Evolutionary conservation across 2,113 vertebrate genomes (phyloP).

Genomic region (Syngnathus scovelli): DNA sequence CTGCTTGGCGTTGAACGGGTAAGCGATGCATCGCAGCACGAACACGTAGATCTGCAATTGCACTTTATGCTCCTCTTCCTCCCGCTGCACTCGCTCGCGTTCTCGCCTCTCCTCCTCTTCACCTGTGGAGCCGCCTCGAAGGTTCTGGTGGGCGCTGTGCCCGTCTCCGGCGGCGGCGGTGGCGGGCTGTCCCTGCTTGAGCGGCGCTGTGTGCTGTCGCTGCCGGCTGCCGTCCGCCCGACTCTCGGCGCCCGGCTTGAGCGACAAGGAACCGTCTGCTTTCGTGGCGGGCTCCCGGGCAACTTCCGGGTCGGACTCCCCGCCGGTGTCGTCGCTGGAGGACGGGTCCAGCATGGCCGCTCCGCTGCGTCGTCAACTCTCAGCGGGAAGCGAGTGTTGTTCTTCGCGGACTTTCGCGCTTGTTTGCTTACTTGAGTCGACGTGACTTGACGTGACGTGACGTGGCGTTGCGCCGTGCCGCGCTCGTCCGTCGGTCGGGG

Average conservation of each 20-base stretch:
- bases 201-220: slow-evolving; percentile 25
- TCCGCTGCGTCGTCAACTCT: slow-evolving; percentile 1
- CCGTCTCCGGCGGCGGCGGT: slow-evolving; percentile 32
- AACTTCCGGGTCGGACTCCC: slow-evolving; percentile 79
- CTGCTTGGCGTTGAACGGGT: slow-evolving; percentile 89
- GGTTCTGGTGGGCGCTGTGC: slow-evolving; percentile 24
- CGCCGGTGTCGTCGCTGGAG: slow-evolving; percentile 91
- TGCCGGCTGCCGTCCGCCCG: slow-evolving; percentile 49
- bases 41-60: slow-evolving; percentile 90
- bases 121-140: slow-evolving; percentile 22
- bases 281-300: slow-evolving; percentile 61
- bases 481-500: background rate
- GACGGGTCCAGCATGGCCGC: slow-evolving; percentile 88
- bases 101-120: slow-evolving; percentile 69
- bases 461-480: too few species aligned
- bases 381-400: background rate
- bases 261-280: slow-evolving; percentile 18
- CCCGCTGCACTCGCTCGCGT: slow-evolving; percentile 66
- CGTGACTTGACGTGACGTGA: slow-evolving; percentile 39
- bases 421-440: slow-evolving; percentile 42
- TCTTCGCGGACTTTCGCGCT: background rate
- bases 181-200: slow-evolving; percentile 27
- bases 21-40: slow-evolving; percentile 85
- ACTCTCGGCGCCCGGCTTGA: slow-evolving; percentile 50
- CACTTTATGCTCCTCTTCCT: slow-evolving; percentile 79